Evolutionary conservation across 2,888 invertebrate genomes (phyloP).

Genomic region (Tiphia femorata): DNA sequence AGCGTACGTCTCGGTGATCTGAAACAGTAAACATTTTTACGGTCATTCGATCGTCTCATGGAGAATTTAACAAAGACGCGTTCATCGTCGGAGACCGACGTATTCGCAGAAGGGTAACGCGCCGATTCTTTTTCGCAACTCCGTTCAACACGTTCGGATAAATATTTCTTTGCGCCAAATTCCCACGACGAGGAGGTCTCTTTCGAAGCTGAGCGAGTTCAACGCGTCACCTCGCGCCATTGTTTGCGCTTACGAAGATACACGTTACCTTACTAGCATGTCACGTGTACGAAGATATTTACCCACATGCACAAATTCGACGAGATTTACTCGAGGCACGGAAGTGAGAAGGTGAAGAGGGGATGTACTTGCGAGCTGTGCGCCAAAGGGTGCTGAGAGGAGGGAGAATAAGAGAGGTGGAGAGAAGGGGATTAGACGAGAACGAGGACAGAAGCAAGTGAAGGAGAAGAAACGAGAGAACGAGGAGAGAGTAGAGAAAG

Average conservation of each 20-base stretch:
- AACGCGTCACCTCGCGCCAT: too few relatives aligned
- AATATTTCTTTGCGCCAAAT: background rate
- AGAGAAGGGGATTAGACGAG: too few relatives aligned
- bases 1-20: constrained; percentile 97
- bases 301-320: constrained; percentile 51
- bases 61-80: background rate
- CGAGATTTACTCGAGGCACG: constrained; percentile 59
- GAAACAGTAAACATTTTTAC: constrained; percentile 61
- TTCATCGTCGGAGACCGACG: background rate
- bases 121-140: background rate
- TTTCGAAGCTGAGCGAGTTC: constrained; percentile 44
- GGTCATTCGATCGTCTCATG: background rate
- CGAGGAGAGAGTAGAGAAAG: too few relatives aligned
- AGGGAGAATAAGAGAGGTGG: too few relatives aligned
- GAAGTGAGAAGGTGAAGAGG: too few relatives aligned
- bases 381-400: too few relatives aligned
- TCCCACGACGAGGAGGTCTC: background rate
- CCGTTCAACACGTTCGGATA: background rate
- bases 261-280: constrained; percentile 13
- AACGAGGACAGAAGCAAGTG: too few relatives aligned
- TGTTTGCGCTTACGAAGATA: constrained; percentile 26
- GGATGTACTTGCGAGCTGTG: too few relatives aligned
- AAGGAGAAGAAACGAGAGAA: too few relatives aligned
- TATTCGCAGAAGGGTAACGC: too few relatives aligned
- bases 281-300: background rate